These are phyloP conservation scores for Pollenia amentaria DNA, from an alignment of 2,888 invertebrate species.

Conservation along the genomic window DNA sequence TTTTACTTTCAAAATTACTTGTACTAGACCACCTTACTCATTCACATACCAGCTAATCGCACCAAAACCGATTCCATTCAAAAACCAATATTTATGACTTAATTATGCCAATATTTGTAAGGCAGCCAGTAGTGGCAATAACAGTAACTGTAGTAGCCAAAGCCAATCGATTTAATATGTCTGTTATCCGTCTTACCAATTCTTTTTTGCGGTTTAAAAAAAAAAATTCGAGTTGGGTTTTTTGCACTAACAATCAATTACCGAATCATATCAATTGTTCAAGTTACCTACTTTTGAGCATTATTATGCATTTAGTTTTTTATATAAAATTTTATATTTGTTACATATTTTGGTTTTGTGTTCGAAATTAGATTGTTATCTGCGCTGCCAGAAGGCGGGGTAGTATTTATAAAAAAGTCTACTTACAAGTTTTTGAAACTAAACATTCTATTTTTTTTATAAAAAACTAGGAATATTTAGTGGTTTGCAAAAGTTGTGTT, in stretches of 20 bases:
- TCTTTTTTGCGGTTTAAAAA: slow-evolving; percentile 40
- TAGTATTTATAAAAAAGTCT: slow-evolving; percentile 3
- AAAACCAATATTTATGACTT: slow-evolving; percentile 68
- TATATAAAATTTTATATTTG: not conserved
- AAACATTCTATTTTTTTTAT: slow-evolving; percentile 42
- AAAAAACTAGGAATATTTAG: not conserved
- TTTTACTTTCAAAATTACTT: slow-evolving; percentile 71
- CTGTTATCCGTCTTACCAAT: slow-evolving; percentile 51
- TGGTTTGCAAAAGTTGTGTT: not conserved
- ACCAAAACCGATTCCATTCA: slow-evolving; percentile 46
- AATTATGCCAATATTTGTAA: slow-evolving; percentile 65
- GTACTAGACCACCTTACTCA: slow-evolving; percentile 38
- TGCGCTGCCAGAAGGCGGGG: slow-evolving; percentile 27
- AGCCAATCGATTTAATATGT: not conserved
- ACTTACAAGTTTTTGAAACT: slow-evolving; percentile 16
- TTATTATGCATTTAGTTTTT: slow-evolving; percentile 56
- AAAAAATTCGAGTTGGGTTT: not conserved
- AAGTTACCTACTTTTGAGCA: slow-evolving; percentile 67
- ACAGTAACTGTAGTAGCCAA: slow-evolving; percentile 51
- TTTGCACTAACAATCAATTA: slow-evolving; percentile 60
- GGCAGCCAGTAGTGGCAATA: slow-evolving; percentile 46
- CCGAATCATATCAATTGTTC: slow-evolving; percentile 67
- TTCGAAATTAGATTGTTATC: slow-evolving; percentile 62
- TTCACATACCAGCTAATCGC: slow-evolving; percentile 15
- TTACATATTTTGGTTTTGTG: slow-evolving; percentile 47